phyloP scores from a whole-genome alignment of 2,797 vertebrate species.

The Acanthurus leucopareius region DNA sequence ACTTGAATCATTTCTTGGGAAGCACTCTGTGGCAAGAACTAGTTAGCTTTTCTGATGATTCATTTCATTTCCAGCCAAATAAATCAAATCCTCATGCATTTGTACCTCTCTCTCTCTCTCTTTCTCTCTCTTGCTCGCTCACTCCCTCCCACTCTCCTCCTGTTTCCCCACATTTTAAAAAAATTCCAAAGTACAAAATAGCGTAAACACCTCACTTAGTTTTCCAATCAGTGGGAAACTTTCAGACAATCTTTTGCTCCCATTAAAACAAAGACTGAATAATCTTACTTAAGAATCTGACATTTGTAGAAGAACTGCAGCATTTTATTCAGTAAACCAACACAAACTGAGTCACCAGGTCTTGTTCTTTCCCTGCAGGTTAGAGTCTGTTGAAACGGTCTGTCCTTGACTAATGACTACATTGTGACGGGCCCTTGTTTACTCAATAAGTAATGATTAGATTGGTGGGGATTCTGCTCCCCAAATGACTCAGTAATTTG shows the following conservation, averaged over 20 bases:
- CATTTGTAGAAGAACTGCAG: not conserved
- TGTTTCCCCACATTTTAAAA: not conserved
- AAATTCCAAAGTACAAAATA: conserved; percentile 30
- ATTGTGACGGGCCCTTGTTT: conserved; percentile 60
- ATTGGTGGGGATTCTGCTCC: conserved; percentile 25
- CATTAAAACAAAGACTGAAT: not conserved
- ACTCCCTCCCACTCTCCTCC: not conserved
- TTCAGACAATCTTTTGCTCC: not conserved
- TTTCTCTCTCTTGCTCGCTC: not conserved
- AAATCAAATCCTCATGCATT: conserved; percentile 7
- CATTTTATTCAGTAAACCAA: not conserved
- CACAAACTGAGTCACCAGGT: not conserved
- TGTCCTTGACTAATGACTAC: conserved; percentile 65
- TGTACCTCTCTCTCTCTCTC: not conserved
- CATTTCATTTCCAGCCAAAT: not conserved
- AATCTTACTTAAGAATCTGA: not conserved
- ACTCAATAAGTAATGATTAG: conserved; percentile 76
- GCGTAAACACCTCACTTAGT: not conserved
- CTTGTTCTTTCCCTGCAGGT: conserved; percentile 50
- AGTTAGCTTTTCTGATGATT: not conserved
- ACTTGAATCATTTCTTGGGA: not conserved
- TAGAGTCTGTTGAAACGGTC: conserved; percentile 60
- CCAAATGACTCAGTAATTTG: conserved; percentile 45
- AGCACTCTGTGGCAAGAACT: not conserved
- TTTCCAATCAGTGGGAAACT: not conserved